Evolutionary conservation across 2,888 invertebrate species (phyloP).

Genomic region (Ceratothoa steindachneri): DNA sequence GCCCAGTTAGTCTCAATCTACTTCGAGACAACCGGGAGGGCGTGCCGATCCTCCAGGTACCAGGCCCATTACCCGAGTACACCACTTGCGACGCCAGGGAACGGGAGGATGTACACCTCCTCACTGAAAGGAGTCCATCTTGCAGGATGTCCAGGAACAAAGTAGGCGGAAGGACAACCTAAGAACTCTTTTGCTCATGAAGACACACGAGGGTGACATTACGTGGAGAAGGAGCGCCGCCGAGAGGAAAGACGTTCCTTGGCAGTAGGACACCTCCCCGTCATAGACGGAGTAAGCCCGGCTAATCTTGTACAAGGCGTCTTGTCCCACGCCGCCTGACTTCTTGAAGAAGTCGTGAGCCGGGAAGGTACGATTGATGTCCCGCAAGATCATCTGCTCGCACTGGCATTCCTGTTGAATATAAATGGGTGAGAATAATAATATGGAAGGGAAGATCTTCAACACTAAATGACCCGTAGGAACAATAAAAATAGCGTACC

Average conservation of each 20-base stretch:
- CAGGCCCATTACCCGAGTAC: too few species aligned
- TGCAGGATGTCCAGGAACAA: too few species aligned
- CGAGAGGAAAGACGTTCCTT: conserved; percentile 95
- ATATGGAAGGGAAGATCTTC: neutral
- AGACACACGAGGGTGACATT: too few species aligned
- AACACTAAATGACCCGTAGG: neutral
- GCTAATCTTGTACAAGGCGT: conserved; percentile 89
- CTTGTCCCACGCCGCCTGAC: conserved; percentile 90
- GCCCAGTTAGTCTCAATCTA: too few species aligned
- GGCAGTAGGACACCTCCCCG: conserved; percentile 96
- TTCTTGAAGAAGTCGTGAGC: conserved; percentile 98
- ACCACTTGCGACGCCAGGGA: too few species aligned
- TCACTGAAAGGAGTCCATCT: too few species aligned
- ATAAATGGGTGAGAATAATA: neutral
- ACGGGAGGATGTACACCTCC: too few species aligned
- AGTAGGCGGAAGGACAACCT: too few species aligned
- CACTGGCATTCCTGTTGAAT: conserved; percentile 68
- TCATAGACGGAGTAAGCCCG: conserved; percentile 97
- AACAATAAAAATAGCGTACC: neutral
- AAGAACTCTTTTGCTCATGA: too few species aligned
- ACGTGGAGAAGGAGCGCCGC: conserved; percentile 93
- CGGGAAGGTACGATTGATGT: conserved; percentile 96
- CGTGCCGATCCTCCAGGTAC: too few species aligned
- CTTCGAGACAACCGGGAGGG: too few species aligned
- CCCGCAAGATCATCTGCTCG: conserved; percentile 90